Percentiles rank a stretch among this genome's conserved stretches.
phyloP scores from a whole-genome alignment of 2,888 invertebrate genomes.

The Cecidostiba fungosa region DNA sequence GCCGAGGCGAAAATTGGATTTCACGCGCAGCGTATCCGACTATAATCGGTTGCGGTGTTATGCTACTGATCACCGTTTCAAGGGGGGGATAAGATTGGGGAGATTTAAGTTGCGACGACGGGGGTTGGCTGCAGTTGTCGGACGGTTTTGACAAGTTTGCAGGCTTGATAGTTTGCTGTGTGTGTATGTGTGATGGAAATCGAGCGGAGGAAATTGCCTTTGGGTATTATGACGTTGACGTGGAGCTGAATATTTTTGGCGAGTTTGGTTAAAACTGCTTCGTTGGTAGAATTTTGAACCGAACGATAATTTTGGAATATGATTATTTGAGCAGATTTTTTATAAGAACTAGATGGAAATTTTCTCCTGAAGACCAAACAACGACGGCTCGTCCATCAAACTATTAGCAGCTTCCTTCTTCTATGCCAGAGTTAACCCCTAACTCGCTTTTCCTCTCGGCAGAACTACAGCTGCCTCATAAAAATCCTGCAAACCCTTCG shows the following conservation, averaged over 20 bases:
- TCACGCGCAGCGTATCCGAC: conserved; percentile 5
- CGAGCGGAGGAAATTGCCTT: not conserved
- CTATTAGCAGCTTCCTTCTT: not conserved
- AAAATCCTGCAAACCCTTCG: not conserved
- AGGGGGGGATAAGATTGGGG: not conserved
- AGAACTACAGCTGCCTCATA: not conserved
- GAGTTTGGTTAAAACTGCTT: not conserved
- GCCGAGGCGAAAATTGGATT: conserved; percentile 48
- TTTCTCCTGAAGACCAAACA: not conserved
- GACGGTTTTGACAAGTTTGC: conserved; percentile 25
- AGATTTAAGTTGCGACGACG: conserved; percentile 20
- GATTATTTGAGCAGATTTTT: too few relatives aligned
- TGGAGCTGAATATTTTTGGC: not conserved
- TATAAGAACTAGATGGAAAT: too few relatives aligned
- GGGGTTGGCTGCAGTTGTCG: not conserved
- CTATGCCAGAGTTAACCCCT: not conserved
- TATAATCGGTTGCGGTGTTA: conserved; percentile 20
- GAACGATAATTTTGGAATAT: not conserved
- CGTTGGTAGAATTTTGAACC: not conserved
- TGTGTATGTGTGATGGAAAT: not conserved
- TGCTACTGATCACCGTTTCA: not conserved
- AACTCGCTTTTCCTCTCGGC: not conserved
- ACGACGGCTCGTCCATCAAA: not conserved
- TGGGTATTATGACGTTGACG: not conserved
- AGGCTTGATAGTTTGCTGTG: not conserved